Conservation (phyloP, 2,797 vertebrate species). For the Microctenopoma stevenorrisi region DNA sequence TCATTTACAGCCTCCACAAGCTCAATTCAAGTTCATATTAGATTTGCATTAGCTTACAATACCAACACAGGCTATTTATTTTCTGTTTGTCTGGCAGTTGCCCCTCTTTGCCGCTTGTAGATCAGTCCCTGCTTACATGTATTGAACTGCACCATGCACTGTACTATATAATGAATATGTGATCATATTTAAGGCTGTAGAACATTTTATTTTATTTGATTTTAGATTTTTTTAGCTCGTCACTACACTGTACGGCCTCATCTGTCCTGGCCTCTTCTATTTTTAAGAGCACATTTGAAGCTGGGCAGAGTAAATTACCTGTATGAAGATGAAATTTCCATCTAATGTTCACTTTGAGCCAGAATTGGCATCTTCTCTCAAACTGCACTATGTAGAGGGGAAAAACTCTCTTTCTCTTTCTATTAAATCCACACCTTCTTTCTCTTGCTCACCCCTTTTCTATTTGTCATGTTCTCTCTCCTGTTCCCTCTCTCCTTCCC, state of each 20-base stretch:
- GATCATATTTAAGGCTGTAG: neutral
- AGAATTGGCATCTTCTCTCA: conserved; percentile 64
- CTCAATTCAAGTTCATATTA: no score
- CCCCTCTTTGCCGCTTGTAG: no score
- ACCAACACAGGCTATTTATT: no score
- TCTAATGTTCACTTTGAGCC: conserved; percentile 75
- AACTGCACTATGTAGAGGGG: conserved; percentile 32
- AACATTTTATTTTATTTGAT: conserved; percentile 5
- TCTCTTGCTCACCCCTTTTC: conserved; percentile 24
- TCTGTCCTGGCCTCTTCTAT: conserved; percentile 56
- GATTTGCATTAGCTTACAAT: no score
- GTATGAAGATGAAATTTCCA: conserved; percentile 76
- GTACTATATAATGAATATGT: neutral
- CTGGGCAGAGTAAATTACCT: conserved; percentile 70
- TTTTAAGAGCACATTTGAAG: conserved; percentile 64
- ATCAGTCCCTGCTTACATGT: no score
- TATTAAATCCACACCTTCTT: conserved; percentile 26
- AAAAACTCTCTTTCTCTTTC: conserved; percentile 53
- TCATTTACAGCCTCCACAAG: no score
- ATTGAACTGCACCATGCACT: no score
- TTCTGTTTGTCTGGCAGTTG: no score
- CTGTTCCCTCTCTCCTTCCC: conserved; percentile 22
- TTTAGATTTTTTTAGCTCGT: conserved; percentile 7
- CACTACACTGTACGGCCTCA: conserved; percentile 24
- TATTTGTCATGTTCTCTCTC: conserved; percentile 32